Percentiles rank a stretch among this genome's conserved stretches.
Conservation (phyloP, 2,888 invertebrate species). For the Agriopis marginaria region DNA sequence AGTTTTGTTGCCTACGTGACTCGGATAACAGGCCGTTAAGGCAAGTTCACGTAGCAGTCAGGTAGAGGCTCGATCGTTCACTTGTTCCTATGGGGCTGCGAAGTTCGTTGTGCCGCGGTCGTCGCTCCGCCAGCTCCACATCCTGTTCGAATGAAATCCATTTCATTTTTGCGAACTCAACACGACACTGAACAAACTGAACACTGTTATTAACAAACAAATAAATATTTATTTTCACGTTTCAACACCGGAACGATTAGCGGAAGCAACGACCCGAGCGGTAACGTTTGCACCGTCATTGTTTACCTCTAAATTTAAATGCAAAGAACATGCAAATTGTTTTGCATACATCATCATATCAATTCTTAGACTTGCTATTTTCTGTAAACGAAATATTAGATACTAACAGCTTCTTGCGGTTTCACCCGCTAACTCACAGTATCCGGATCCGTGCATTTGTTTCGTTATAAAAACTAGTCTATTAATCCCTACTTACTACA, state of each 20-base stretch:
- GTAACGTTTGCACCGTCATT: slow-evolving; percentile 58
- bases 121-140: slow-evolving; percentile 67
- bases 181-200: slow-evolving; percentile 28
- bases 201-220: slow-evolving; percentile 46
- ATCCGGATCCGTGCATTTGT: too few species aligned
- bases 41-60: neutral
- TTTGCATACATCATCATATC: slow-evolving; percentile 37
- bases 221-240: slow-evolving; percentile 59
- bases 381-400: slow-evolving; percentile 36
- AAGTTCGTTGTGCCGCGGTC: slow-evolving; percentile 74
- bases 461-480: too few species aligned
- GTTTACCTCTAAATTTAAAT: slow-evolving; percentile 50
- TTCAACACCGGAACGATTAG: slow-evolving; percentile 45
- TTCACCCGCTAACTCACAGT: too few species aligned
- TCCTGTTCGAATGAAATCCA: slow-evolving; percentile 70
- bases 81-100: slow-evolving; percentile 61
- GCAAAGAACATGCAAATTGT: slow-evolving; percentile 39
- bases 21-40: too few species aligned
- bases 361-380: slow-evolving; percentile 15
- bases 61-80: slow-evolving; percentile 32
- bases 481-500: too few species aligned
- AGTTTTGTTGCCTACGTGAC: too few species aligned
- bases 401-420: neutral
- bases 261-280: slow-evolving; percentile 55
- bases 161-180: slow-evolving; percentile 66